These are phyloP conservation scores for Coranthus polyacanthus DNA, from an alignment of 2,797 vertebrate species.

Conservation along the genomic window DNA sequence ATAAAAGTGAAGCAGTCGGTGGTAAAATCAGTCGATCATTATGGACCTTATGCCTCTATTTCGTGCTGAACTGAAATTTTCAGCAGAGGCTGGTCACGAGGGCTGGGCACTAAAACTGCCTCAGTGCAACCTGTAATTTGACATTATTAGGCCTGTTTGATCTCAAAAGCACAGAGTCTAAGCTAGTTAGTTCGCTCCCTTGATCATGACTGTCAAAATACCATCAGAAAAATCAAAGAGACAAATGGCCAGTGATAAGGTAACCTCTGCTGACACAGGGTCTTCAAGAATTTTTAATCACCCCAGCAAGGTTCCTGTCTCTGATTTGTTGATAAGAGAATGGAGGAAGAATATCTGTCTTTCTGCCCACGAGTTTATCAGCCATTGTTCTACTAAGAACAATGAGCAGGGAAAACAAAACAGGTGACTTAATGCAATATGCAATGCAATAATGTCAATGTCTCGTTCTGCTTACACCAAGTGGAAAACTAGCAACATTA, in stretches of 20 bases:
- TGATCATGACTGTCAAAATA: slow-evolving; percentile 80
- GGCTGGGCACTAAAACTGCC: slow-evolving; percentile 72
- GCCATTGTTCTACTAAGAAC: slow-evolving; percentile 37
- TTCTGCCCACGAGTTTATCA: slow-evolving; percentile 35
- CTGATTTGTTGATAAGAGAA: slow-evolving; percentile 37
- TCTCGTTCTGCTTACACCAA: slow-evolving; percentile 36
- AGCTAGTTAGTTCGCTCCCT: slow-evolving; percentile 75
- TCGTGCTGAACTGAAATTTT: slow-evolving; percentile 58
- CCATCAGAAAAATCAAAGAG: slow-evolving; percentile 71
- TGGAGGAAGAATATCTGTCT: slow-evolving; percentile 32
- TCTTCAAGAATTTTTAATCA: slow-evolving; percentile 61
- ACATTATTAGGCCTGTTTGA: slow-evolving; percentile 82
- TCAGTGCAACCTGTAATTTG: slow-evolving; percentile 80
- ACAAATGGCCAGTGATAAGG: slow-evolving; percentile 62
- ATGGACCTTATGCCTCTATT: slow-evolving; percentile 32
- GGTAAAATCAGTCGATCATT: slow-evolving; percentile 56
- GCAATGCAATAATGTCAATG: slow-evolving; percentile 48
- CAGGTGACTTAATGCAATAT: slow-evolving; percentile 64
- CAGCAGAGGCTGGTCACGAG: slow-evolving; percentile 68
- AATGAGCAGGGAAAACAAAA: slow-evolving; percentile 50
- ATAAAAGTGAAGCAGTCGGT: slow-evolving; percentile 29
- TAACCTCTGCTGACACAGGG: slow-evolving; percentile 61
- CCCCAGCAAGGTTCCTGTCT: slow-evolving; percentile 24
- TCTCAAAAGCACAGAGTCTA: slow-evolving; percentile 75
- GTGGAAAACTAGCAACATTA: slow-evolving; percentile 34